Conservation (phyloP, 2,113 vertebrate species). For the Lota lota region DNA sequence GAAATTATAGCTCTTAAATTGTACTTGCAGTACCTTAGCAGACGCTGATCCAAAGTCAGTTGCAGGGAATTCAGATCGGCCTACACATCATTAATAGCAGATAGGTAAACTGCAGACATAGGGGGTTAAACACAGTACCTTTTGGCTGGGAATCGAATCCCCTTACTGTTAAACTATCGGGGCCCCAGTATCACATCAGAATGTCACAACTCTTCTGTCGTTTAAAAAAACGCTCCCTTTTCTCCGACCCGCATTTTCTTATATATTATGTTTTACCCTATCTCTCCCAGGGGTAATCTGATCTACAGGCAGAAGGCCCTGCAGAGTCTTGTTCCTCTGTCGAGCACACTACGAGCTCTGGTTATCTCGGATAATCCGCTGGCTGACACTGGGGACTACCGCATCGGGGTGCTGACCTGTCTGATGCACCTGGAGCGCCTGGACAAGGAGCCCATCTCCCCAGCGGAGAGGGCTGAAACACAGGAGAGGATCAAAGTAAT, state of each 20-base stretch:
- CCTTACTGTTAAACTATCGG: too few relatives aligned
- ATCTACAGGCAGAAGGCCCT: slow-evolving; percentile 50
- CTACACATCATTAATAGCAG: too few relatives aligned
- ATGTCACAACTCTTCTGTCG: background rate
- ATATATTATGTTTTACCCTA: background rate
- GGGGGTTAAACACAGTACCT: too few relatives aligned
- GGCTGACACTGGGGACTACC: slow-evolving; percentile 67
- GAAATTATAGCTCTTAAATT: too few relatives aligned
- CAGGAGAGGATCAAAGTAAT: slow-evolving; percentile 56
- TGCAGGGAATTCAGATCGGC: too few relatives aligned
- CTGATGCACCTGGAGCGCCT: slow-evolving; percentile 78
- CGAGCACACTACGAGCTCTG: slow-evolving; percentile 71
- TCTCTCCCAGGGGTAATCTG: slow-evolving; percentile 61
- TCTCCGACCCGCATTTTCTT: background rate
- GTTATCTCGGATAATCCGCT: slow-evolving; percentile 85
- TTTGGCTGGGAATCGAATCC: too few relatives aligned
- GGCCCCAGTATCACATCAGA: background rate
- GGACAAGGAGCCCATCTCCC: slow-evolving; percentile 80
- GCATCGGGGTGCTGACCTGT: slow-evolving; percentile 70
- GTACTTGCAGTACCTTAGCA: too few relatives aligned
- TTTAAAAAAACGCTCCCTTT: background rate
- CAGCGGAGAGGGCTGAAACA: slow-evolving; percentile 77
- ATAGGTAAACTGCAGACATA: too few relatives aligned
- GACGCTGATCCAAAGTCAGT: too few relatives aligned
- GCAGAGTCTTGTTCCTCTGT: slow-evolving; percentile 44